Base-by-base conservation (phyloP, 1,140 invertebrate species). In the Riptortus pedestris region DNA sequence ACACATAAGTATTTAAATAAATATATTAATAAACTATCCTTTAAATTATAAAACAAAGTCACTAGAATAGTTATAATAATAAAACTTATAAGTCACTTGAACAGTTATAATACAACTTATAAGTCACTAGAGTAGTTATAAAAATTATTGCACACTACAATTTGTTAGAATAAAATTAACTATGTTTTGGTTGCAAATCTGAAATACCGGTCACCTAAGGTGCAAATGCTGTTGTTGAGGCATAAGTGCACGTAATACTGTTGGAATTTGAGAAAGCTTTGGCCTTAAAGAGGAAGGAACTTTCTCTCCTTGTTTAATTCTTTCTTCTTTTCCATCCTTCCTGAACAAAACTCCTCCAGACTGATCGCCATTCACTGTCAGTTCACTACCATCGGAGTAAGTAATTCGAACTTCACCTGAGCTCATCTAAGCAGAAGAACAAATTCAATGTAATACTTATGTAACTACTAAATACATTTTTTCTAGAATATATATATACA, bases 221-320 rank as follows among this genome's bases (percentile, higher is more conserved):
- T 47, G 45, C 18, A 47, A n/a, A 14, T 38, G 31, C 4, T 22
- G 24, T 11, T 55, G 51, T 26, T 20, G 24, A 26, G 51, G 51
- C 24, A 55, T 55, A 24, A 55, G 51, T 24, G 51, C 51, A 16
- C 51, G 2, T 12, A 63, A 24, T 14, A 63, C 52, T n/a, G 28
- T 26, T 20, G 62, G 62, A 1, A 63, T 51, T 58, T 63, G 62
- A 16, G 48, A 29, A n/a, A 63, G 31, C 26, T 63, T 63, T 12
- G 47, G 26, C 45, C 24, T 63, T n/a, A 63, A 28, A 20, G n/a
- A 14, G 22, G 45, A 24, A 5, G 62, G 62, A n/a, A 63, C 28
- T 14, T 28, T 28, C 16, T 57, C 62, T n/a, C 22, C 45, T 26
- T 63, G 62, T 27, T 27, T 26, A 14, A 51, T 18, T 20, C 51